phyloP scores from a whole-genome alignment of 2,888 invertebrate species.

The Scaptomyza cyrtandrae region DNA sequence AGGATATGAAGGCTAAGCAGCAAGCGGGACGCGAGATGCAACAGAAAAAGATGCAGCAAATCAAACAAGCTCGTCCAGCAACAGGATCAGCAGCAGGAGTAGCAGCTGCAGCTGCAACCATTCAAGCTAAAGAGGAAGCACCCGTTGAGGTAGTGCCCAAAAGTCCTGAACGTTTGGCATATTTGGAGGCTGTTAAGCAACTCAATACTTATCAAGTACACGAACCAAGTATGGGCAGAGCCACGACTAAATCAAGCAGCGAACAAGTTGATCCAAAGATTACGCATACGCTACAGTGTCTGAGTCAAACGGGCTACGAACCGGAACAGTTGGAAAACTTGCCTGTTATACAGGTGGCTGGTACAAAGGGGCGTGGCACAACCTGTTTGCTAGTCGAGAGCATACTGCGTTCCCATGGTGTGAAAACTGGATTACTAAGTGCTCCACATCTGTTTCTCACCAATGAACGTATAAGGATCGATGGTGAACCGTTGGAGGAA shows the following conservation, averaged over 20 bases:
- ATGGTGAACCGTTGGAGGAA: slow-evolving; percentile 54
- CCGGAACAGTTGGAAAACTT: slow-evolving; percentile 42
- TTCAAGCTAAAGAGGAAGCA: background rate
- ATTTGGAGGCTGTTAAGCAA: slow-evolving; percentile 44
- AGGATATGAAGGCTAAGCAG: slow-evolving; percentile 66
- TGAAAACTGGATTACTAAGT: slow-evolving; percentile 56
- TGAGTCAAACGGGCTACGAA: slow-evolving; percentile 46
- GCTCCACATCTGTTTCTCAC: slow-evolving; percentile 66
- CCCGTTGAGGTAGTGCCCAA: slow-evolving; percentile 13
- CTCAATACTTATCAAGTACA: slow-evolving; percentile 52
- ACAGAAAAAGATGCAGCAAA: slow-evolving; percentile 41
- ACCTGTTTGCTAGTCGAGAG: slow-evolving; percentile 63
- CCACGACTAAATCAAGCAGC: slow-evolving; percentile 24
- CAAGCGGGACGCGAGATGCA: slow-evolving; percentile 59
- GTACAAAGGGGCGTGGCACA: slow-evolving; percentile 65
- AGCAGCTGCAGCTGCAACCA: no score
- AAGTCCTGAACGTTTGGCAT: slow-evolving; percentile 56
- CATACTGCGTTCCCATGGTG: slow-evolving; percentile 56
- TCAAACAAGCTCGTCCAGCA: background rate
- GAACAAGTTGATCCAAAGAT: slow-evolving; percentile 45
- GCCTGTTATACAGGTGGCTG: slow-evolving; percentile 66
- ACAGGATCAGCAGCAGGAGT: background rate
- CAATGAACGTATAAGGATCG: slow-evolving; percentile 62
- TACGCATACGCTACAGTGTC: slow-evolving; percentile 55
- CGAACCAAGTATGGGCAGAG: slow-evolving; percentile 43